Conservation (phyloP, 2,113 vertebrate genomes). For the Rallus limicola region DNA sequence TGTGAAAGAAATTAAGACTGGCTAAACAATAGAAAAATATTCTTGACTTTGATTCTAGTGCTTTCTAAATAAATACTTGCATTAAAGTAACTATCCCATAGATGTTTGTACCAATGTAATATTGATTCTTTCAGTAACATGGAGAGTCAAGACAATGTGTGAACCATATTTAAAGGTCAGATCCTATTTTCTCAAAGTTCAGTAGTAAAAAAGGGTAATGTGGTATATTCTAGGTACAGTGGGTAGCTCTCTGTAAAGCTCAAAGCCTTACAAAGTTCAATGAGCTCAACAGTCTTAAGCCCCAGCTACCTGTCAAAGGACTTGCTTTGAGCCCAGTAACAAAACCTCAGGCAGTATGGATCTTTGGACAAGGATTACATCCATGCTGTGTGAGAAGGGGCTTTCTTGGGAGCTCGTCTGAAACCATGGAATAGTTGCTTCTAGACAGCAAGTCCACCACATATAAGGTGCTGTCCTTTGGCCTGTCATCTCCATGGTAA, state of each 20-base stretch:
- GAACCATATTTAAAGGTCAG: not conserved
- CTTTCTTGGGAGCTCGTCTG: not conserved
- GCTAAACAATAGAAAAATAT: not conserved
- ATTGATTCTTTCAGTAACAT: not conserved
- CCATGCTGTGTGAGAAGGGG: not conserved
- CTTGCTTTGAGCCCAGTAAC: not conserved
- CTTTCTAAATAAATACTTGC: not conserved
- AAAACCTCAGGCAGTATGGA: not conserved
- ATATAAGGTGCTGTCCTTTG: not conserved
- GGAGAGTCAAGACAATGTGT: not conserved
- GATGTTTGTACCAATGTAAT: not conserved
- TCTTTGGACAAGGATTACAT: not conserved
- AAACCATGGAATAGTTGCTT: not conserved
- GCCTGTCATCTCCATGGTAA: accelerated
- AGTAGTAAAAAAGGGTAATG: not conserved
- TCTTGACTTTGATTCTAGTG: not conserved
- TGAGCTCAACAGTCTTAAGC: not conserved
- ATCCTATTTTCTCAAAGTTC: not conserved
- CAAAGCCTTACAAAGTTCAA: not conserved
- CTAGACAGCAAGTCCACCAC: not conserved
- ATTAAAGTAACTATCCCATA: not conserved
- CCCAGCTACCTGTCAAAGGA: not conserved
- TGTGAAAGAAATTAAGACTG: not conserved
- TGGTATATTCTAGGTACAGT: not conserved
- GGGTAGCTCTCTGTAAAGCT: not conserved